A percentile compares a stretch with the other conserved stretches of the same genome.
Conservation (phyloP, 53 echinoderm and acorn worm genomes). For the Antedon mediterranea region DNA sequence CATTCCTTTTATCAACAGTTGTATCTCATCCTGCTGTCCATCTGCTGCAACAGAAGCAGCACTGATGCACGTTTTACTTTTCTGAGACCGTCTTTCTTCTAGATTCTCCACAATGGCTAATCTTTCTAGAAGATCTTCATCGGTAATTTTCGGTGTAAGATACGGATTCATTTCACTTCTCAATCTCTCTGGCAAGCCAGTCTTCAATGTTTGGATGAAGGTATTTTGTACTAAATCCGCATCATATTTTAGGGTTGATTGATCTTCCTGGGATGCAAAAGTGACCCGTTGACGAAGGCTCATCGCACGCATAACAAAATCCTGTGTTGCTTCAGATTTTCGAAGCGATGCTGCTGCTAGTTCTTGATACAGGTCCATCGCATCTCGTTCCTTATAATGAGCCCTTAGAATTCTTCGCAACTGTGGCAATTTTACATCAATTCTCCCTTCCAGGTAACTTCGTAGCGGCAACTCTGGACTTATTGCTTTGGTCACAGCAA, state of each 20-base stretch:
- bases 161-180: slow-evolving; percentile 10
- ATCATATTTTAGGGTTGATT: slow-evolving; percentile 9
- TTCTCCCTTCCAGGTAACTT: too few species aligned
- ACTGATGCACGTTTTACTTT: background rate
- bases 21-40: background rate
- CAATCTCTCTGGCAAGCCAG: slow-evolving; percentile 29
- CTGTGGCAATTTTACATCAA: too few species aligned
- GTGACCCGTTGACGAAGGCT: slow-evolving; percentile 38
- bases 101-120: background rate
- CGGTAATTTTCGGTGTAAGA: background rate
- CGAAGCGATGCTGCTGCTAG: slow-evolving; percentile 25
- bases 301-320: slow-evolving; percentile 33
- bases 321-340: slow-evolving; percentile 24
- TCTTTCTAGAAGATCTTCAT: slow-evolving; percentile 10
- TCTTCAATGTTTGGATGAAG: slow-evolving; percentile 34
- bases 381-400: slow-evolving; percentile 38
- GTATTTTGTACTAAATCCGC: slow-evolving; percentile 12
- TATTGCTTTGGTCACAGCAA: too few species aligned
- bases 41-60: background rate
- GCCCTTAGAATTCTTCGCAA: slow-evolving; percentile 16
- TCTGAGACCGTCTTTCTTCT: slow-evolving; percentile 1
- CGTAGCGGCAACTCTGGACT: too few species aligned
- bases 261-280: slow-evolving; percentile 16
- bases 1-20: background rate
- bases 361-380: slow-evolving; percentile 32